Evolutionary conservation across 2,797 vertebrate species (phyloP).

Genomic region (Hozukius guyotensis): DNA sequence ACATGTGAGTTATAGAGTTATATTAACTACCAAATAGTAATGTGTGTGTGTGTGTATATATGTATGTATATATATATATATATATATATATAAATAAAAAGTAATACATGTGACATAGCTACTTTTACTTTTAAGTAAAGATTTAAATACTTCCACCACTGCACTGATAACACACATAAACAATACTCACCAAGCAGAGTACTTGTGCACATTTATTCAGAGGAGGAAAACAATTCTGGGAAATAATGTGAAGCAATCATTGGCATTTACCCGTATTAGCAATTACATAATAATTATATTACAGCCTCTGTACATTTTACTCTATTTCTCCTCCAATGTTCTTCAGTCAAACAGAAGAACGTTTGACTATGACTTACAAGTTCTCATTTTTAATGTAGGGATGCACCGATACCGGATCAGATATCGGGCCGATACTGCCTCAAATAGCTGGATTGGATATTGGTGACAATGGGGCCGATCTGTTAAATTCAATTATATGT

Average conservation of each 20-base stretch:
- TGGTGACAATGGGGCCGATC: too few relatives aligned
- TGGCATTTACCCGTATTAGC: neutral
- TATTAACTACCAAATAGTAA: too few relatives aligned
- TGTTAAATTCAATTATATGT: too few relatives aligned
- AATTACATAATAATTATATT: neutral
- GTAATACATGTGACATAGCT: neutral
- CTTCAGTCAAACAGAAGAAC: neutral
- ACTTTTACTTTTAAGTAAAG: neutral
- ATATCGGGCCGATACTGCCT: too few relatives aligned
- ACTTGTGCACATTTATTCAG: neutral
- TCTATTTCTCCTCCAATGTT: neutral
- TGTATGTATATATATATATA: too few relatives aligned
- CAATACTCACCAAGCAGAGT: neutral
- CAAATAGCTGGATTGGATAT: too few relatives aligned
- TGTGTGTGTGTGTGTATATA: too few relatives aligned
- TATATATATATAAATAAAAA: neutral
- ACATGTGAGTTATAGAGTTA: neutral
- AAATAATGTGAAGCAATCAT: neutral
- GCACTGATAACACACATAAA: neutral
- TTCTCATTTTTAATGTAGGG: too few relatives aligned
- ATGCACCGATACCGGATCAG: too few relatives aligned
- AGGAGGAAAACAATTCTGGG: neutral
- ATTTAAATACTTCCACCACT: neutral
- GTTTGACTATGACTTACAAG: neutral
- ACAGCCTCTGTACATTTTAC: neutral